Evolutionary conservation across 2,113 vertebrate genomes (phyloP).

Genomic region (Vulpes lagopus): DNA sequence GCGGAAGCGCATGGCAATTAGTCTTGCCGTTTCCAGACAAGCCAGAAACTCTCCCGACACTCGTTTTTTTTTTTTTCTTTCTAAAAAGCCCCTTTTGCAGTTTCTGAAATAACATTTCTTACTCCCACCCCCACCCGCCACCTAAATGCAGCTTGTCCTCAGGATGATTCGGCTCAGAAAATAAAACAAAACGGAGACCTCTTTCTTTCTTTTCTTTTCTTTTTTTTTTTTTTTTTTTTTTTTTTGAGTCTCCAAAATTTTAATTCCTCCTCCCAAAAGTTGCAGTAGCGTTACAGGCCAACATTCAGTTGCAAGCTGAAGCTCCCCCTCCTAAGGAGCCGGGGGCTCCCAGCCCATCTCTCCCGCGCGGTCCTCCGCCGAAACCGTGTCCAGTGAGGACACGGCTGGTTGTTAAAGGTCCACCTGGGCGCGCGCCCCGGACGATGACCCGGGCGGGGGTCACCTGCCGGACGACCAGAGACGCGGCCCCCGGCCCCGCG

Average conservation of each 20-base stretch:
- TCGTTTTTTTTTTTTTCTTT: slow-evolving; percentile 66
- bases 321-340: not conserved
- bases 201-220: not conserved
- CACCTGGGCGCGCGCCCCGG: not conserved
- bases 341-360: not conserved
- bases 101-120: slow-evolving; percentile 82
- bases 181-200: slow-evolving; percentile 57
- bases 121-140: slow-evolving; percentile 47
- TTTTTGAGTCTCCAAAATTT: not conserved
- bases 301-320: not conserved
- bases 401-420: slow-evolving; percentile 45
- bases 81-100: slow-evolving; percentile 84
- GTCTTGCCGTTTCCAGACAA: slow-evolving; percentile 97
- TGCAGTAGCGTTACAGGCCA: slow-evolving; percentile 59
- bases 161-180: slow-evolving; percentile 58
- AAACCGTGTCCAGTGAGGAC: not conserved
- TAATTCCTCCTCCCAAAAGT: slow-evolving; percentile 57
- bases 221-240: not conserved
- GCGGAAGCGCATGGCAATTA: slow-evolving; percentile 99
- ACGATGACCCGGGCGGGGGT: slow-evolving; percentile 52
- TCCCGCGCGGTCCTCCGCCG: not conserved
- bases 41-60: slow-evolving; percentile 94
- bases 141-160: slow-evolving; percentile 55
- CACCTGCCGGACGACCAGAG: slow-evolving; percentile 22
- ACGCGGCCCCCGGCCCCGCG: not conserved